Evolutionary conservation across 2,797 vertebrate species (phyloP), one percentile per base, ranked within the genome.

Genomic region (Holocentrus rufus): DNA sequence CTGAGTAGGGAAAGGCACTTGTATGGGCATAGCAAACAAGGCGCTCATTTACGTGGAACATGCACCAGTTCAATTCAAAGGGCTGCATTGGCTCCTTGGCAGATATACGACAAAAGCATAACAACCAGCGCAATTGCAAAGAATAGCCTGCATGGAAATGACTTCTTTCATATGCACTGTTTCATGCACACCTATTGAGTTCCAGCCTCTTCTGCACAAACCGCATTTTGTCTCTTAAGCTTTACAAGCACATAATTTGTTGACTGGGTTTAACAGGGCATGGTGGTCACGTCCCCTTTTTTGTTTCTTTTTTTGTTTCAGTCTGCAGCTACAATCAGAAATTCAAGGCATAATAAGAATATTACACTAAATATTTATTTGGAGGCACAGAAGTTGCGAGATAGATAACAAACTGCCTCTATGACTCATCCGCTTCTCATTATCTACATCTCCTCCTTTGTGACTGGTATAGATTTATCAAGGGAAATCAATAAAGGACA

Each of bases 31-130:
- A 23, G 52, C 74, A 78, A 80, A 85, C 69, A 67, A 76, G 69
- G 52, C 34, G 68, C 65, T 83, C 66, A 76, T 86, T 86, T 79
- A 75, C 75, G 63, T 23, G 20, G n/a, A 15, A 50, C 68, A 73
- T 50, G 69, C 65, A 58, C 22, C 69, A 42, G 50, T 70, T 74
- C 77, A 74, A 27, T 58, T 61, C 39, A 14, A 61, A 68, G 62
- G 25, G 17, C 52, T 69, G 56, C 62, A 59, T 65, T 67, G 69
- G 64, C 69, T 76, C 34, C 71, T 60, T 55, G 61, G 53, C 42
- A 72, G 63, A 23, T 52, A 27, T n/a, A 72, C 39, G 60, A 76
- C 74, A 39, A 71, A 72, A 74, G 55, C 64, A 46, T 60, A 47
- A 31, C 56, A 67, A 47, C 74, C 52, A 66, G 72, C 44, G 31